phyloP scores from a whole-genome alignment of 1,140 invertebrate genomes.

The Drosophila arawakana region DNA sequence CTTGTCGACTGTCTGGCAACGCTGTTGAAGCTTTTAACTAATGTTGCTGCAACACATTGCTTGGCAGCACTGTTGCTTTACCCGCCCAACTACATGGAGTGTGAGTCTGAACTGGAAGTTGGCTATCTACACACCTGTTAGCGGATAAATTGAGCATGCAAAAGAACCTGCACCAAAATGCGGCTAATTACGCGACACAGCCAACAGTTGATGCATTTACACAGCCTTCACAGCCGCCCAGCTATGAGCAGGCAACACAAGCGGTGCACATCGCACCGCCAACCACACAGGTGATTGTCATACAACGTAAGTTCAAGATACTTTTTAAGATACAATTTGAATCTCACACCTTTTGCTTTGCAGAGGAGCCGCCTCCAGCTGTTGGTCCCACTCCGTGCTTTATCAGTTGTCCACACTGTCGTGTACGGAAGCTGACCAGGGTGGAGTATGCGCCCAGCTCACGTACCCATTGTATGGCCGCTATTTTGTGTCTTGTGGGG shows the following conservation, averaged over 20 bases:
- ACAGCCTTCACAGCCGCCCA: constrained; percentile 55
- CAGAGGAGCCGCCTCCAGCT: constrained; percentile 58
- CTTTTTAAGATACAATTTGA: no score
- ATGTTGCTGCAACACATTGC: constrained; percentile 1
- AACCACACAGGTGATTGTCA: constrained; percentile 67
- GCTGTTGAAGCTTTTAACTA: background rate
- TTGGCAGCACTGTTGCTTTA: constrained; percentile 12
- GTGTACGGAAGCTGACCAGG: constrained; percentile 85
- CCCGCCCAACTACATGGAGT: background rate
- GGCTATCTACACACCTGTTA: constrained; percentile 14
- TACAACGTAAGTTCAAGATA: constrained; percentile 63
- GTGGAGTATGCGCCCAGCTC: constrained; percentile 85
- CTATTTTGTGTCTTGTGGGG: constrained; percentile 86
- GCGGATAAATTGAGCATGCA: constrained; percentile 29
- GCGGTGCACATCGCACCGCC: constrained; percentile 27
- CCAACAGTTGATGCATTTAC: background rate
- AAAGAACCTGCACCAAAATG: constrained; percentile 2
- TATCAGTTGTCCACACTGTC: constrained; percentile 86
- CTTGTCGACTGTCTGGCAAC: background rate
- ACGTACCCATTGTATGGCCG: constrained; percentile 87
- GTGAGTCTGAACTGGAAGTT: constrained; percentile 19
- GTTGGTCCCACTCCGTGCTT: constrained; percentile 85
- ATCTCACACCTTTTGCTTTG: no score
- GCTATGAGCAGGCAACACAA: constrained; percentile 75
- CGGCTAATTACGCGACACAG: constrained; percentile 3